phyloP scores from a whole-genome alignment of 2,113 vertebrate species.

The Manacus vitellinus region DNA sequence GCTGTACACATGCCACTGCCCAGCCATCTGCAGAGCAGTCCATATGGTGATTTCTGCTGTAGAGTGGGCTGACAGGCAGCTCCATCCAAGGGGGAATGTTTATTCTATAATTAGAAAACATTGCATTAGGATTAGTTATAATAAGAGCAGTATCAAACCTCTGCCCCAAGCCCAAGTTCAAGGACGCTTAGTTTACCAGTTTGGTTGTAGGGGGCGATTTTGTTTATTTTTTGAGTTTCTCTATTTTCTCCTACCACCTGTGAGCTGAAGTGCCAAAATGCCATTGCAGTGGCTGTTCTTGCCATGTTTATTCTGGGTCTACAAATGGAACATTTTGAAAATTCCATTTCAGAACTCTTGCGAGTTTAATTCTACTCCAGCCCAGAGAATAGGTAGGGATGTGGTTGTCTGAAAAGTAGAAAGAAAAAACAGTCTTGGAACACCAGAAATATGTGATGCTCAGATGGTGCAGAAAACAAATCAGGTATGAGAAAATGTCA shows the following conservation, averaged over 20 bases:
- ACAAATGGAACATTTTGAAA: not conserved
- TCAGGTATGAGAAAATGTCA: not conserved
- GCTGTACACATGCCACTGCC: constrained; percentile 45
- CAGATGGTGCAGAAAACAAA: not conserved
- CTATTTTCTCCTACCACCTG: not conserved
- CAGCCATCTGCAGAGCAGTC: constrained; percentile 9
- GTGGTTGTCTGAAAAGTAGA: not conserved
- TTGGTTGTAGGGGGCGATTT: not conserved
- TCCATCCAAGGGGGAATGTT: not conserved
- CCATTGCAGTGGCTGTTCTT: not conserved
- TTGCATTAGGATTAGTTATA: not conserved
- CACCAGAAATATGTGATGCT: not conserved
- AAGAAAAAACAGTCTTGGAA: not conserved
- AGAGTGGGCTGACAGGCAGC: constrained; percentile 6
- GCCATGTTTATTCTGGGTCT: not conserved
- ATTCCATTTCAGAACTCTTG: not conserved
- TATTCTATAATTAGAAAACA: not conserved
- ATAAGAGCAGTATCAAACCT: not conserved
- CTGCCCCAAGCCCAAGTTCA: not conserved
- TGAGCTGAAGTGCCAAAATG: not conserved
- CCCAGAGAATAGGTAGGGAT: not conserved
- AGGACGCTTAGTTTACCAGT: not conserved
- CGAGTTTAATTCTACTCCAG: not conserved
- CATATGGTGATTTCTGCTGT: not conserved
- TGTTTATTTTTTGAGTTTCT: not conserved